Base-by-base conservation (phyloP, 1,140 invertebrate genomes). In the Plectrocnemia conspersa region DNA sequence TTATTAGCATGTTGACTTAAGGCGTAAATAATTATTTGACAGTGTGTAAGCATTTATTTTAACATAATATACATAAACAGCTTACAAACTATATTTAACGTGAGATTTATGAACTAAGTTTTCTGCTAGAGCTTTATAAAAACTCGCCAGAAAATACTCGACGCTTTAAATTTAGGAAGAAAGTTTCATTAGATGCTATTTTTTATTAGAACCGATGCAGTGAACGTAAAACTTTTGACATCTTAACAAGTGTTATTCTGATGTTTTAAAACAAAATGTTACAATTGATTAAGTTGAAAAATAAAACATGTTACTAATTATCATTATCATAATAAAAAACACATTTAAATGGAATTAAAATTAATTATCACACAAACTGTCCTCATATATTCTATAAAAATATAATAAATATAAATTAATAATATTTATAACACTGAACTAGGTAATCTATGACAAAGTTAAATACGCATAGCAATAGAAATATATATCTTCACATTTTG, bases 71-170 rank as follows among this genome's bases (percentile, higher is more conserved):
- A n/a, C n/a, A n/a, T n/a, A n/a, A n/a, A n/a, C n/a, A n/a, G n/a
- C n/a, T n/a, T n/a, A n/a, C n/a, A n/a, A 35, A 52, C 42, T 46
- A 44, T 54, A 46, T 54, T 46, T 25, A 13, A 35, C 22, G 13
- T 3, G 19, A 45, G 45, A 56, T 49, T 56, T 56, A 56, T 48
- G 54, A 56, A 41, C 44, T 32, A 48, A 49, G 44, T 56, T 56
- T 42, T 22, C 32, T 29, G 18, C 44, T 27, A 3, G 18, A 13
- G 32, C 27, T 27, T 22, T 27, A n/a, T 11, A 45, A 19, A 45
- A 25, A 45, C 16, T n/a, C 40, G 22, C 40, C 11, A 23, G 40
- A 19, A 46, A 46, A 46, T 2, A 46, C 44, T 46, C 18, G 23
- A 9, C 44, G 44, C 23, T 46, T 46, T 46, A 46, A 46, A 46